A percentile compares a stretch with the other conserved stretches of the same genome.
Evolutionary conservation across 64 coral and sea anemone species (phyloP).

Genomic region (Dendrophyllia cribrosa): DNA sequence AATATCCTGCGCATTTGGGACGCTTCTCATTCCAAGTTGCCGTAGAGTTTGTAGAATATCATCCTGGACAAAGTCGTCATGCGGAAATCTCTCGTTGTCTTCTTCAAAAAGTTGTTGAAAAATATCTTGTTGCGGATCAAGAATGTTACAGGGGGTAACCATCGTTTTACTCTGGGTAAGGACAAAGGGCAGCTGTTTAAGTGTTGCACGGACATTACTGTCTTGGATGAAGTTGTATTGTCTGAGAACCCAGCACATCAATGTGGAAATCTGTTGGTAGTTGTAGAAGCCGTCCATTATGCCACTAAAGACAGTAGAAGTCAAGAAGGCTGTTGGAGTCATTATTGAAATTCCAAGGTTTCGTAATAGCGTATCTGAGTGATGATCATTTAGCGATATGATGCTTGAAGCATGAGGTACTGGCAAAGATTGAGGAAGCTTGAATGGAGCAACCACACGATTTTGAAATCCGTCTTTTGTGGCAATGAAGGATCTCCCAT

Average conservation of each 20-base stretch:
- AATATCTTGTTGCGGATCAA: constrained; percentile 57
- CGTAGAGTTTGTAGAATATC: constrained; percentile 47
- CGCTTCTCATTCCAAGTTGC: constrained; percentile 60
- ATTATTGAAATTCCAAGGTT: constrained; percentile 20
- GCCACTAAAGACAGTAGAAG: constrained; percentile 31
- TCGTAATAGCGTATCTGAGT: constrained; percentile 32
- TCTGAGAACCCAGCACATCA: constrained; percentile 80
- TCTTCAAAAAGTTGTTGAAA: constrained; percentile 68
- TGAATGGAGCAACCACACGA: constrained; percentile 47
- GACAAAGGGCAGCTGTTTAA: constrained; percentile 59
- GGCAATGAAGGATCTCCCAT: constrained; percentile 25
- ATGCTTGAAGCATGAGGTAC: constrained; percentile 32
- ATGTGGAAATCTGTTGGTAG: constrained; percentile 15
- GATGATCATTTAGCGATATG: constrained; percentile 34
- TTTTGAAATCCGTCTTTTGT: neutral
- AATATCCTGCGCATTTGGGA: constrained; percentile 24
- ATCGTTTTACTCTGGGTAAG: constrained; percentile 20
- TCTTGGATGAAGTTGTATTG: constrained; percentile 39
- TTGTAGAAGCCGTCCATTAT: constrained; percentile 38
- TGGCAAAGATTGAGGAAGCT: constrained; percentile 28
- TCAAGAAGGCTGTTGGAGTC: constrained; percentile 46
- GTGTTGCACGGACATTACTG: neutral
- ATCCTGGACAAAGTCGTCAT: constrained; percentile 23
- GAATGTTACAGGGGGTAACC: constrained; percentile 54
- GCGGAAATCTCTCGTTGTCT: constrained; percentile 61